These are phyloP conservation scores for Cinclus cinclus DNA, from an alignment of 2,113 vertebrate genomes.

Conservation along the genomic window DNA sequence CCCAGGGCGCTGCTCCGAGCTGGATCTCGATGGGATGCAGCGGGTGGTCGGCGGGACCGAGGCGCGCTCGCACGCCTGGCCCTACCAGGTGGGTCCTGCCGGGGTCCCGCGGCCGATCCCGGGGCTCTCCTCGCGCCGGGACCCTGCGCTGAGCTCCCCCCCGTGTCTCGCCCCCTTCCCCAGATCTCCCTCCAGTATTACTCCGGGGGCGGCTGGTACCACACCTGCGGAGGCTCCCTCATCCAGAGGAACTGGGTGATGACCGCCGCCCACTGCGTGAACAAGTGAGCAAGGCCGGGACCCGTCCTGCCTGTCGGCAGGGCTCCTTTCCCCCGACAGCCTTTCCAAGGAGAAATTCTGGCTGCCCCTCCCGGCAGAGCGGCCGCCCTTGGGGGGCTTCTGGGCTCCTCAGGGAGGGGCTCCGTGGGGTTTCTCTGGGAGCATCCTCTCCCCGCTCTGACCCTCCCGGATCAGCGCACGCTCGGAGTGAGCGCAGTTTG, in stretches of 20 bases:
- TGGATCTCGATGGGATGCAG: constrained; percentile 29
- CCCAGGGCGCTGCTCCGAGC: constrained; percentile 75
- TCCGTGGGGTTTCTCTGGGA: fast-evolving
- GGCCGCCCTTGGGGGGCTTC: fast-evolving
- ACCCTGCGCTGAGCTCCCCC: not conserved
- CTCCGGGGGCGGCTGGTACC: constrained; percentile 69
- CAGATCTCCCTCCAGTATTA: constrained; percentile 84
- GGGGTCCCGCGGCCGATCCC: fast-evolving
- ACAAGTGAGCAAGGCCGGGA: constrained; percentile 1
- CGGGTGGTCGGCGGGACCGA: constrained; percentile 86
- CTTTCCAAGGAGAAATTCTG: fast-evolving
- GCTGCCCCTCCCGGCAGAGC: fast-evolving
- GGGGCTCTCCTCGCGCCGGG: not conserved
- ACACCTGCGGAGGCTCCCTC: constrained; percentile 88
- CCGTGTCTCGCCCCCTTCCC: not conserved
- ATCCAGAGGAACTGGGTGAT: constrained; percentile 81
- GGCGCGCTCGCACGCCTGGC: constrained; percentile 78
- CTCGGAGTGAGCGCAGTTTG: fast-evolving
- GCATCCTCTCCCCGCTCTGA: fast-evolving
- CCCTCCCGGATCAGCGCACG: fast-evolving
- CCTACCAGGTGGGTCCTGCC: constrained; percentile 82
- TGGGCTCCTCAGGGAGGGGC: fast-evolving
- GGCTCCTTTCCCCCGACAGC: not conserved
- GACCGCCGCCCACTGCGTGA: constrained; percentile 89
- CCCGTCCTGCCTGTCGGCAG: not conserved